Evolutionary conservation across 2,888 invertebrate genomes (phyloP).

Genomic region (Reticulitermes lucifugus): DNA sequence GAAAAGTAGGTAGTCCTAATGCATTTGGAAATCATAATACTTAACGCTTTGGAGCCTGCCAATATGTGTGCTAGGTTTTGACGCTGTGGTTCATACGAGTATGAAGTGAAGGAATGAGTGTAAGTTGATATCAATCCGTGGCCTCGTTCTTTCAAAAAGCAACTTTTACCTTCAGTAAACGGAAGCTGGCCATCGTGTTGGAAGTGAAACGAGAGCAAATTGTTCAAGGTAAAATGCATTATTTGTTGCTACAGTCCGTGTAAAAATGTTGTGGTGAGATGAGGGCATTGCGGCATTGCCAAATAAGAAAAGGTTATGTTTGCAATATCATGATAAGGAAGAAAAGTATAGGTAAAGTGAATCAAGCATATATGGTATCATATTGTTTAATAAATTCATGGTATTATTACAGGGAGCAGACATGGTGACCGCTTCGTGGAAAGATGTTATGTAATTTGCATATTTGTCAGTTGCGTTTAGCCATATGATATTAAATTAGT

Average conservation of each 20-base stretch:
- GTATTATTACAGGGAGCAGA: too few relatives aligned
- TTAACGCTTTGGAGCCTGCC: not conserved
- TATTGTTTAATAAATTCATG: not conserved
- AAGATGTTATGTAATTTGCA: too few relatives aligned
- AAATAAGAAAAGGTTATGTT: not conserved
- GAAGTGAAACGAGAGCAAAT: slow-evolving; percentile 41
- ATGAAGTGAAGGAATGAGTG: not conserved
- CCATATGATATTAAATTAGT: too few relatives aligned
- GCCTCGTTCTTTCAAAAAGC: slow-evolving; percentile 40
- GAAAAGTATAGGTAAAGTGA: not conserved
- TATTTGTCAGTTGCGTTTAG: too few relatives aligned
- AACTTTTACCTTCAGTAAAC: slow-evolving; percentile 47
- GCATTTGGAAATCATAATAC: not conserved
- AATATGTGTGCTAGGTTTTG: not conserved
- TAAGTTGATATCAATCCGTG: not conserved
- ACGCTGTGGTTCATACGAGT: not conserved
- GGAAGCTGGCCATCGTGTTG: slow-evolving; percentile 32
- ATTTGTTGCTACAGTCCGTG: not conserved
- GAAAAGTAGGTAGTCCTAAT: not conserved
- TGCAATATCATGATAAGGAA: not conserved
- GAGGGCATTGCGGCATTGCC: not conserved
- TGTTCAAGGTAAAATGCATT: slow-evolving; percentile 39
- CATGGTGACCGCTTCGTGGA: too few relatives aligned
- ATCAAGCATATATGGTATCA: too few relatives aligned
- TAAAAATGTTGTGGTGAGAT: not conserved